Evolutionary conservation across 2,113 vertebrate genomes (phyloP).

Genomic region (Corapipo altera): DNA sequence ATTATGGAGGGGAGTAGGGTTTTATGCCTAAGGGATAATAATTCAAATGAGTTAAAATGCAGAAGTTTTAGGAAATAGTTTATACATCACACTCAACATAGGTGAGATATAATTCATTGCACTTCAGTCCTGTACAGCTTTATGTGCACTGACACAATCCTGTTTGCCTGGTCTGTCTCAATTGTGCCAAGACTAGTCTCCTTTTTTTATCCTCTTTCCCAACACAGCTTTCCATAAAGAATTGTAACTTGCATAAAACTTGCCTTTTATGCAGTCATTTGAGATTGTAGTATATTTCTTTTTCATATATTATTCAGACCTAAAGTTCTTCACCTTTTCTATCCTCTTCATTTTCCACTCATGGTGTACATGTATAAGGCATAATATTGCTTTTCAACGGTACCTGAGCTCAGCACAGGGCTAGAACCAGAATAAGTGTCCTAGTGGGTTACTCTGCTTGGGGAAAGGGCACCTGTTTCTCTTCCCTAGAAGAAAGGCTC

Average conservation of each 20-base stretch:
- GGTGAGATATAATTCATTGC: background rate
- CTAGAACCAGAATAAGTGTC: background rate
- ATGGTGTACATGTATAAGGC: background rate
- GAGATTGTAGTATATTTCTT: background rate
- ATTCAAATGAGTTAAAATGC: background rate
- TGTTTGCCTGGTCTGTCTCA: constrained; percentile 6
- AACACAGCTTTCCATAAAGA: background rate
- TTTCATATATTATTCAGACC: background rate
- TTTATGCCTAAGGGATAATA: background rate
- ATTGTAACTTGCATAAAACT: background rate
- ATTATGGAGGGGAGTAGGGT: background rate
- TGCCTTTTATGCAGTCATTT: background rate
- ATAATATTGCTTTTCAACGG: background rate
- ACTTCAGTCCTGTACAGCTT: background rate
- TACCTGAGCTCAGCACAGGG: background rate
- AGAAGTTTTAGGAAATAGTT: background rate
- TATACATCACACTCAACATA: rapidly evolving
- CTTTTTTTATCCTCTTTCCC: background rate
- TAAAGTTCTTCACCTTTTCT: background rate
- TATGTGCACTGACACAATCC: background rate
- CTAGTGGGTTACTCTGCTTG: background rate
- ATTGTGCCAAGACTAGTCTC: background rate
- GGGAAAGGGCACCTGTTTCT: background rate
- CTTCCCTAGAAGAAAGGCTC: background rate
- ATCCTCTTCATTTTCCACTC: background rate